phyloP scores from a whole-genome alignment of 2,797 vertebrate species.

The Pipistrellus nathusii region DNA sequence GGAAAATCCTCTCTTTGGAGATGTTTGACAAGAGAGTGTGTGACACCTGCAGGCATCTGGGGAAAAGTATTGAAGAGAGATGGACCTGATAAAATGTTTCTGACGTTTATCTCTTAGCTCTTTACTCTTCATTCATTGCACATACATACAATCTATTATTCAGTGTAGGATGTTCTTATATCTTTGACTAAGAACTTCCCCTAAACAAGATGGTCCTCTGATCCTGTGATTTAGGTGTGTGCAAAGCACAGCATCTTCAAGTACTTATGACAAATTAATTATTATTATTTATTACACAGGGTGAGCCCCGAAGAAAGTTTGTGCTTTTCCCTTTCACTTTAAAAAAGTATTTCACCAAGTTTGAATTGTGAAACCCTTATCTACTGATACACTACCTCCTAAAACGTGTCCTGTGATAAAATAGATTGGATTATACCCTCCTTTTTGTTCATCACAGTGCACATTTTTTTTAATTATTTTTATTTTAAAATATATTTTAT shows the following conservation, averaged over 20 bases:
- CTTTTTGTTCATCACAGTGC: not conserved
- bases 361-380: not conserved
- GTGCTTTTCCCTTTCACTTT: not conserved
- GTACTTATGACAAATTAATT: not conserved
- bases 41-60: not conserved
- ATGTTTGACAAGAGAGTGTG: not conserved
- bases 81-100: not conserved
- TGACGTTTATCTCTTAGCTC: not conserved
- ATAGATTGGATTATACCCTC: not conserved
- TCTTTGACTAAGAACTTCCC: not conserved
- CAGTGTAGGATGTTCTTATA: not conserved
- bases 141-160: not conserved
- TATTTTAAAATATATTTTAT: no score
- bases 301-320: not conserved
- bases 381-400: no score
- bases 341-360: not conserved
- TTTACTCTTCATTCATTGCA: not conserved
- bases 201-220: not conserved
- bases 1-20: not conserved
- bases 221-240: not conserved
- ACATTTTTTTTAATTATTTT: no score
- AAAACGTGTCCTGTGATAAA: not conserved
- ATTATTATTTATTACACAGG: not conserved
- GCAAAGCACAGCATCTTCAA: not conserved
- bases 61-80: not conserved